Evolutionary conservation across 35 echinoderm and acorn worm genomes (phyloP), one percentile per base, ranked within the genome.

Genomic region (Hemicentrotus pulcherrimus): DNA sequence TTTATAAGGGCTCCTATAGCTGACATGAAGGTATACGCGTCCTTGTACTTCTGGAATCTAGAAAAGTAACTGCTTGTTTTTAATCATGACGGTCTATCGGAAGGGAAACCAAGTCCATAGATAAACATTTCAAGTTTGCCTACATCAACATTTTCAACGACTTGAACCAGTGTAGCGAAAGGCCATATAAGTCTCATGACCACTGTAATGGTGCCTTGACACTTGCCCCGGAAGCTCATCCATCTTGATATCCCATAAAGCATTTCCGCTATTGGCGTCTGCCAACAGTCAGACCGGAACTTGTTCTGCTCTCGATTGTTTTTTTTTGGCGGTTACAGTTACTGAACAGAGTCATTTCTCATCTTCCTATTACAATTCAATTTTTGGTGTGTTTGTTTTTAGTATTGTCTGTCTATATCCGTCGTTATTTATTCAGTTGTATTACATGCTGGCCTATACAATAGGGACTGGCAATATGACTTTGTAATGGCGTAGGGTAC

Each of bases 261-360:
- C 91, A 93, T n/a, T 93, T 93, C 91, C 91, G 91, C 48, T 93
- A 93, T 93, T 93, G 91, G 91, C 91, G 91, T 93, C 91, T 93
- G 22, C 48, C 48, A 31, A 31, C 91, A 31, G 46, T 48, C 48
- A 32, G 31, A 93, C 45, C 46, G 91, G 91, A 93, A 93, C 47
- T 93, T 93, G n/a, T 93, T 93, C 46, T 93, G 46, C 91, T 50
- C 30, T 93, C 91, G 91, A 93, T 93, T 93, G 91, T 93, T 58
- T 93, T 92, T 55, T 93, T 93, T 93, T 58, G 48, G 91, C n/a
- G 91, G 91, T 93, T 93, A 90, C 48, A n/a, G 47, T 93, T 18
- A 93, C 91, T 47, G 91, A 93, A 46, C 3, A 90, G 88, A 46
- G 16, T 11, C 46, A 90, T n/a, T 86, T 30, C 22, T 30, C 22